Conservation (phyloP, 2,113 vertebrate species). For the Fregata magnificens region DNA sequence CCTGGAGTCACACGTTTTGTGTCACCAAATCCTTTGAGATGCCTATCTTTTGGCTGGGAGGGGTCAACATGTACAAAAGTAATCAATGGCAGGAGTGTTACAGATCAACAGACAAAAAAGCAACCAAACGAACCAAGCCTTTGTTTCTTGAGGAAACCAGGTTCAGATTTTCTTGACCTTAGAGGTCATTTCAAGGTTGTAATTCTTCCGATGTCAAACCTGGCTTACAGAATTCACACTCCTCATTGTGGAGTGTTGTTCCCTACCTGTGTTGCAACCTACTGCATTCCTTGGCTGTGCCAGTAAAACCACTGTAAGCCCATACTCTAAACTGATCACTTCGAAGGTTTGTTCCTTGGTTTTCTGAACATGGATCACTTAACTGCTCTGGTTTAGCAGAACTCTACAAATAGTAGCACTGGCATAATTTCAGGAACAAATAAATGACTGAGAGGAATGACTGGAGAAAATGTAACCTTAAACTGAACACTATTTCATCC, state of each 20-base stretch:
- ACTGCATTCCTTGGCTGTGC: background rate
- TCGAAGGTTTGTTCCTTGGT: fast-evolving
- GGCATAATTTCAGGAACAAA: background rate
- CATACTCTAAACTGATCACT: background rate
- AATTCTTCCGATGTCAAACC: background rate
- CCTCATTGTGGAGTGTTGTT: fast-evolving
- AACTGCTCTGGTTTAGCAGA: background rate
- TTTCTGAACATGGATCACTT: background rate
- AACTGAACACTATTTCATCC: background rate
- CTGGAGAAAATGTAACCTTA: background rate
- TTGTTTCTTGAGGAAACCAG: background rate
- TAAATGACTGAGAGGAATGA: background rate
- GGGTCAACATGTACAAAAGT: background rate
- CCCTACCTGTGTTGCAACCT: background rate
- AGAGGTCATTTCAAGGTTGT: background rate
- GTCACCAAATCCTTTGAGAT: background rate
- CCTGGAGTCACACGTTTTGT: background rate
- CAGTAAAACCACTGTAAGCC: background rate
- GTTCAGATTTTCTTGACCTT: background rate
- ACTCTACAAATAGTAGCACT: background rate
- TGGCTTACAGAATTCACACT: background rate
- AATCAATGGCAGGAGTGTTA: background rate
- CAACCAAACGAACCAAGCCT: background rate
- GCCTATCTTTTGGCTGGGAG: background rate
- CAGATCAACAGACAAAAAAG: background rate